Evolutionary conservation across 2,797 vertebrate genomes (phyloP).

Genomic region (Zenarchopterus dispar): DNA sequence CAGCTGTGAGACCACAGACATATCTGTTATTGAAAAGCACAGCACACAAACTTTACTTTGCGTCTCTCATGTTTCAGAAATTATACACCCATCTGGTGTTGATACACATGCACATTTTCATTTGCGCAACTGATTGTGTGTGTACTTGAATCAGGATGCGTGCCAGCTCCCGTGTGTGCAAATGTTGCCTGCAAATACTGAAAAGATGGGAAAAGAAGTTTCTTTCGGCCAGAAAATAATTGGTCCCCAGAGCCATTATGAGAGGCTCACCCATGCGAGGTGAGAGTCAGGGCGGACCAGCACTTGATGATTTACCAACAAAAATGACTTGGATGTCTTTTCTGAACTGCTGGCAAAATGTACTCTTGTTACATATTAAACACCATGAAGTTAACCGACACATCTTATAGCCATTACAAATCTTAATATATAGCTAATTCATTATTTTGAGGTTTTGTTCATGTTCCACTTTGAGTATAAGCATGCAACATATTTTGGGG

Average conservation of each 20-base stretch:
- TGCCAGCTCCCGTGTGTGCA: slow-evolving; percentile 39
- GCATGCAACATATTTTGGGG: too few species aligned
- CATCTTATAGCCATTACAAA: neutral
- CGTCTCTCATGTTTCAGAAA: slow-evolving; percentile 35
- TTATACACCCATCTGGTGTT: slow-evolving; percentile 5
- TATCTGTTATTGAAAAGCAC: slow-evolving; percentile 58
- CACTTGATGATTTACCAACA: slow-evolving; percentile 56
- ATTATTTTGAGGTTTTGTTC: neutral
- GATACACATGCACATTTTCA: slow-evolving; percentile 9
- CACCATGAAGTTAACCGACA: neutral
- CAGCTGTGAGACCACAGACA: slow-evolving; percentile 65
- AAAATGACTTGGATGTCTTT: slow-evolving; percentile 22
- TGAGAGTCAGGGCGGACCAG: slow-evolving; percentile 62
- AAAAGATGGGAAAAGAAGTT: slow-evolving; percentile 49
- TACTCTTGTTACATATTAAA: neutral
- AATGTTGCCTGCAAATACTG: slow-evolving; percentile 48
- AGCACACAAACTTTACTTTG: slow-evolving; percentile 48
- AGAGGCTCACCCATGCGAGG: slow-evolving; percentile 58
- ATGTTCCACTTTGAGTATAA: neutral
- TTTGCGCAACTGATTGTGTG: slow-evolving; percentile 22
- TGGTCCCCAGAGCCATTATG: slow-evolving; percentile 66
- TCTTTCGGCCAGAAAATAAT: slow-evolving; percentile 72
- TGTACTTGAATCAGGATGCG: slow-evolving; percentile 25
- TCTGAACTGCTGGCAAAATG: slow-evolving; percentile 17
- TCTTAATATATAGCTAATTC: neutral